These are phyloP conservation scores for Megalops atlanticus DNA, from an alignment of 2,113 vertebrate species.

Conservation along the genomic window DNA sequence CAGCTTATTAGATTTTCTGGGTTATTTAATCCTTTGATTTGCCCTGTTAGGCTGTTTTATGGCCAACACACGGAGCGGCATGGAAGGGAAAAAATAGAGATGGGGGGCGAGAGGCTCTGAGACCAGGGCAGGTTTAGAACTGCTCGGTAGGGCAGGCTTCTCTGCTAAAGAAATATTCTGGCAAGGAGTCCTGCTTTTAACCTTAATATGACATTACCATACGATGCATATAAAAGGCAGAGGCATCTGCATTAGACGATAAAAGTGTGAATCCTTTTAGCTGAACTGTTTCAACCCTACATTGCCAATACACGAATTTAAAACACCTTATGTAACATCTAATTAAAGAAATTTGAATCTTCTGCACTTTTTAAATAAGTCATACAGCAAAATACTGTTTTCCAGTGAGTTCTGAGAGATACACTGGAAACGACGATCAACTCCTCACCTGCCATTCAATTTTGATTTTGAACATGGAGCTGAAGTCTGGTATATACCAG, in stretches of 20 bases:
- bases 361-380: no score
- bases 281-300: not conserved
- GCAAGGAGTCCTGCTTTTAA: not conserved
- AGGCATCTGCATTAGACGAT: not conserved
- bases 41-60: not conserved
- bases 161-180: not conserved
- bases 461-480: no score
- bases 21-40: slow-evolving; percentile 30
- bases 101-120: not conserved
- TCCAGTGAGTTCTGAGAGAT: no score
- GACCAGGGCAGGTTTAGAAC: not conserved
- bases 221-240: not conserved
- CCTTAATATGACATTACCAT: not conserved
- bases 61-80: not conserved
- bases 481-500: no score
- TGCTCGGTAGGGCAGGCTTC: not conserved
- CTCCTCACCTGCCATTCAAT: no score
- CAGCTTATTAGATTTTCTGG: slow-evolving; percentile 21
- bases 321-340: no score
- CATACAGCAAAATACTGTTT: no score
- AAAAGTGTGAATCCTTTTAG: not conserved
- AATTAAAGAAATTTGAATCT: no score
- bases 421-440: no score
- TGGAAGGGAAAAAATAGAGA: not conserved
- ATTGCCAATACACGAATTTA: no score